phyloP scores from a whole-genome alignment of 2,113 vertebrate genomes.

The Urocynchramus pylzowi region DNA sequence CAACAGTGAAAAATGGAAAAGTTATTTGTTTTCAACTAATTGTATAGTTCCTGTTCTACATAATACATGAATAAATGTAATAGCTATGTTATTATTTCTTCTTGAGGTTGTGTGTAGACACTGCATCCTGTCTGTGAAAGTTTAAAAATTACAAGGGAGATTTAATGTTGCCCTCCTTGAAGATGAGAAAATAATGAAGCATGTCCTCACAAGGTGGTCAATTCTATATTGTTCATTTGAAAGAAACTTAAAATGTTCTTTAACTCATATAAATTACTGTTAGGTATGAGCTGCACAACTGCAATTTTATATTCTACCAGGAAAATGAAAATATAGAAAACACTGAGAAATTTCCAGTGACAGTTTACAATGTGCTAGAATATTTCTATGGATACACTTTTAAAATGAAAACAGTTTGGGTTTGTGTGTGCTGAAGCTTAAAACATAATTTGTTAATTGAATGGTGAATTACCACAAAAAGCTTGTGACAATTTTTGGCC shows the following conservation, averaged over 20 bases:
- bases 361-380: neutral
- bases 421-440: neutral
- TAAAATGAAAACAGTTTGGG: neutral
- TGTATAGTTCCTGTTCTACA: neutral
- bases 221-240: neutral
- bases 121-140: neutral
- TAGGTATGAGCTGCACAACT: neutral
- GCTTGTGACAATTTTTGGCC: neutral
- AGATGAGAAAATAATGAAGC: slow-evolving; percentile 27
- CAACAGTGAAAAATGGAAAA: neutral
- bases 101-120: neutral
- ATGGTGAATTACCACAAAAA: slow-evolving; percentile 1
- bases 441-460: neutral
- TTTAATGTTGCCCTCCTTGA: slow-evolving; percentile 7
- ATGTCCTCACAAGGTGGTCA: neutral
- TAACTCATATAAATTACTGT: neutral
- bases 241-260: neutral
- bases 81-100: neutral
- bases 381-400: neutral
- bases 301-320: neutral
- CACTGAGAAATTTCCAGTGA: neutral
- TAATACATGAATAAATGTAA: neutral
- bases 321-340: neutral
- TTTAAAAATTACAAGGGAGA: neutral
- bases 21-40: neutral